phyloP scores from a whole-genome alignment of 2,797 vertebrate genomes.

The Anolis apletophallus region DNA sequence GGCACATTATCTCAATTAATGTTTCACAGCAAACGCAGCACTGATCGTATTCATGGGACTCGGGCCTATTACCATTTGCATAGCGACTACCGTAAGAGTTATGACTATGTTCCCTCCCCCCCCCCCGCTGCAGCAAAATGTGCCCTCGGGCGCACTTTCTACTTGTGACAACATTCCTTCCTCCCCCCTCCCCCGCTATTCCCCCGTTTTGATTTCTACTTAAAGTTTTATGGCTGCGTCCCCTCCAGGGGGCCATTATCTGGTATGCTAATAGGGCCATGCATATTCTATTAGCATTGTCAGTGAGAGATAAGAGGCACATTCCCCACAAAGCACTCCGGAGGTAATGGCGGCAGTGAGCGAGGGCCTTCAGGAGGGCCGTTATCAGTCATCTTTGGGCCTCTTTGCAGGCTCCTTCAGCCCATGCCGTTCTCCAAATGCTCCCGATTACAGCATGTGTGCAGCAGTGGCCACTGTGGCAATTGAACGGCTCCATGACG shows the following conservation, averaged over 20 bases:
- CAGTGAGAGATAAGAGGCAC: slow-evolving; percentile 88
- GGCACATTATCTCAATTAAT: slow-evolving; percentile 79
- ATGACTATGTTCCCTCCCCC: slow-evolving; percentile 68
- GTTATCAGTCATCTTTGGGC: slow-evolving; percentile 90
- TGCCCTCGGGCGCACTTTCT: slow-evolving; percentile 80
- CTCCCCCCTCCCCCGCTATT: slow-evolving; percentile 77
- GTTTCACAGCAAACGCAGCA: slow-evolving; percentile 75
- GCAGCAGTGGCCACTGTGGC: slow-evolving; percentile 53
- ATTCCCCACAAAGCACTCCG: slow-evolving; percentile 90
- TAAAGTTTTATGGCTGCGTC: slow-evolving; percentile 93
- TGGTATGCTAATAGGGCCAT: slow-evolving; percentile 93
- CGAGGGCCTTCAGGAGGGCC: slow-evolving; percentile 82
- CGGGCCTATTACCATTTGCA: slow-evolving; percentile 82
- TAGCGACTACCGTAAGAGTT: slow-evolving; percentile 77
- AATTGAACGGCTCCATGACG: slow-evolving; percentile 61
- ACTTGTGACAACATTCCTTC: slow-evolving; percentile 90
- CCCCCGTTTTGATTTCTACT: slow-evolving; percentile 96
- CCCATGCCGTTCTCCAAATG: slow-evolving; percentile 57
- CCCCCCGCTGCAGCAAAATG: slow-evolving; percentile 72
- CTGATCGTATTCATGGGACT: slow-evolving; percentile 79
- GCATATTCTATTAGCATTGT: slow-evolving; percentile 95
- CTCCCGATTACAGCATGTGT: slow-evolving; percentile 70
- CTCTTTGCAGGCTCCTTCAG: slow-evolving; percentile 82
- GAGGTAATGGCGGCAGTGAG: slow-evolving; percentile 89
- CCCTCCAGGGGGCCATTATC: slow-evolving; percentile 92